These are phyloP conservation scores for Caranx melampygus DNA, from an alignment of 2,113 vertebrate species.

Conservation along the genomic window DNA sequence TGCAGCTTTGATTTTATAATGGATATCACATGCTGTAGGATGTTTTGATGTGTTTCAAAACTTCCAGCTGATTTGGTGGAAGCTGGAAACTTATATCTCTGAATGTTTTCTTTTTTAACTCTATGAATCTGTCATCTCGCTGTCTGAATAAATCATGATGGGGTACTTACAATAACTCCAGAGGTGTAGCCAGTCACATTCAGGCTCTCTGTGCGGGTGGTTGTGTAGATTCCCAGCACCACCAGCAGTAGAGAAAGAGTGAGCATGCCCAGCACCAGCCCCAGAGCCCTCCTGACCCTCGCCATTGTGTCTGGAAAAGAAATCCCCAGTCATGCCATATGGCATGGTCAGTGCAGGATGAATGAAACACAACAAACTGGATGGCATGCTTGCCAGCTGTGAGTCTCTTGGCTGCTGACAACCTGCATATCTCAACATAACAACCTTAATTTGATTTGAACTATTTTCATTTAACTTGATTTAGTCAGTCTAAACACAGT, in stretches of 20 bases:
- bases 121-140: not conserved
- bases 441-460: not conserved
- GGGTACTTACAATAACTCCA: slow-evolving; percentile 77
- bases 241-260: slow-evolving; percentile 77
- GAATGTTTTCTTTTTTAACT: not conserved
- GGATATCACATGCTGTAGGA: slow-evolving; percentile 5
- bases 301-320: slow-evolving; percentile 59
- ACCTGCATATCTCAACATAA: not conserved
- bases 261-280: slow-evolving; percentile 77
- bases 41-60: slow-evolving; percentile 4
- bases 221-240: slow-evolving; percentile 76
- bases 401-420: not conserved
- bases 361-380: not conserved
- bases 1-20: slow-evolving; percentile 22
- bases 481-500: not conserved
- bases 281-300: slow-evolving; percentile 64
- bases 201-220: slow-evolving; percentile 77
- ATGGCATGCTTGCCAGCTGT: not conserved
- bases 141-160: not conserved
- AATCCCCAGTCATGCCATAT: not conserved
- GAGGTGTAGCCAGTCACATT: slow-evolving; percentile 76
- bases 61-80: not conserved
- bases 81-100: not conserved
- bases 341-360: not conserved
- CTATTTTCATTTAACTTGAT: not conserved